Conservation (phyloP, 2,888 invertebrate species). For the Drosophila demipolita region DNA sequence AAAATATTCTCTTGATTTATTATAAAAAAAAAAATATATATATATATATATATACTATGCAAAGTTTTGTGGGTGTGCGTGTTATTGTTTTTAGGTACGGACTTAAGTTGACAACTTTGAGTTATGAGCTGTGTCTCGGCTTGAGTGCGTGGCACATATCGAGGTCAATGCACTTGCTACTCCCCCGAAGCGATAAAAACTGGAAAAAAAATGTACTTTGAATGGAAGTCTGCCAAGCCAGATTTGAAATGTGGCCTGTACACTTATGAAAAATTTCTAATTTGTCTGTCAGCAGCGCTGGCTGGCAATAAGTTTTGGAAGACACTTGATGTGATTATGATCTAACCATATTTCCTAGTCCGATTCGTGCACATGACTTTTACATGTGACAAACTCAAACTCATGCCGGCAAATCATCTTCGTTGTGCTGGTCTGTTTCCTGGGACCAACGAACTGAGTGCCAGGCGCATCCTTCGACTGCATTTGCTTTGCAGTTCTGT, state of each 20-base stretch:
- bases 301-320: slow-evolving; percentile 52
- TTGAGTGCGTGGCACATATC: slow-evolving; percentile 5
- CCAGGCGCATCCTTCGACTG: slow-evolving; percentile 37
- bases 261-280: slow-evolving; percentile 66
- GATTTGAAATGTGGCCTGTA: slow-evolving; percentile 24
- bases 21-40: slow-evolving; percentile 14
- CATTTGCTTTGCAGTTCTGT: slow-evolving; percentile 21
- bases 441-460: slow-evolving; percentile 38
- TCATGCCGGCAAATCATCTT: slow-evolving; percentile 31
- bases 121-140: slow-evolving; percentile 60
- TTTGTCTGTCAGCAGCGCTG: slow-evolving; percentile 63
- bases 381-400: slow-evolving; percentile 53
- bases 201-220: slow-evolving; percentile 2
- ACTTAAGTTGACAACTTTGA: slow-evolving; percentile 72
- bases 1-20: slow-evolving; percentile 63
- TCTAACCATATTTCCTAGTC: slow-evolving; percentile 57
- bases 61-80: slow-evolving; percentile 44
- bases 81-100: slow-evolving; percentile 69
- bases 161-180: slow-evolving; percentile 42
- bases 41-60: slow-evolving; percentile 3
- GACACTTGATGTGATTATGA: slow-evolving; percentile 60
- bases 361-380: slow-evolving; percentile 64
- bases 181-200: not conserved
- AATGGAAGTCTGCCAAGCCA: slow-evolving; percentile 22
- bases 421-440: slow-evolving; percentile 21